A percentile compares a stretch with the other conserved stretches of the same genome.
These are phyloP conservation scores for Ypsolopha scabrella DNA, from an alignment of 2,888 invertebrate genomes.

Conservation along the genomic window DNA sequence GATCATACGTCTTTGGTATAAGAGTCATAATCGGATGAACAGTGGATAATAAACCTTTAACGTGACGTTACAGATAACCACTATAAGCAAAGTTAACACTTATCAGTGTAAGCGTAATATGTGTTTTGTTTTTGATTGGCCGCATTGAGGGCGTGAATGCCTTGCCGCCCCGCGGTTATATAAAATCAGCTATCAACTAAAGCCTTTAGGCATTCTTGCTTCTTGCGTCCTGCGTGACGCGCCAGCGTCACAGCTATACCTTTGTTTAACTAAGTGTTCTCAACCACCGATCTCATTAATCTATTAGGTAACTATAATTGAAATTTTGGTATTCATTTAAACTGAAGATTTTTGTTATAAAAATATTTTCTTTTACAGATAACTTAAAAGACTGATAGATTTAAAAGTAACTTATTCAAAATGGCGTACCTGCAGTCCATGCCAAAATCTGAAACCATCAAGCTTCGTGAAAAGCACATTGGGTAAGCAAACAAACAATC, in stretches of 20 bases:
- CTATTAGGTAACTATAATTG: neutral
- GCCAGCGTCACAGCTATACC: neutral
- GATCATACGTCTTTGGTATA: too few relatives aligned
- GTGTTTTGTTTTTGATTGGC: slow-evolving; percentile 40
- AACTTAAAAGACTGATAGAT: slow-evolving; percentile 5
- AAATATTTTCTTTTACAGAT: neutral
- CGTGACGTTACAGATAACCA: too few relatives aligned
- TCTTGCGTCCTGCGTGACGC: slow-evolving; percentile 8
- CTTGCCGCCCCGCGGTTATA: slow-evolving; percentile 32
- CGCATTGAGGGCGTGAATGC: slow-evolving; percentile 47
- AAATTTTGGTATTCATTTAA: neutral
- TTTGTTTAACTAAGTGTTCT: neutral
- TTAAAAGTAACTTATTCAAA: slow-evolving; percentile 16
- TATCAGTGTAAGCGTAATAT: neutral
- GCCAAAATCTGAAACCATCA: slow-evolving; percentile 84
- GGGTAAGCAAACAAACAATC: slow-evolving; percentile 72
- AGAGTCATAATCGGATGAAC: too few relatives aligned
- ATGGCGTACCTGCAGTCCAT: slow-evolving; percentile 76
- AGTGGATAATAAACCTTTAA: too few relatives aligned
- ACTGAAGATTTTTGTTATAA: neutral
- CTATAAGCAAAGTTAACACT: too few relatives aligned
- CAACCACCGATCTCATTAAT: neutral
- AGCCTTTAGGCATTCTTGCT: slow-evolving; percentile 4
- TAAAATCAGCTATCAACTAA: slow-evolving; percentile 23
- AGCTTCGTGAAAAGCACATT: slow-evolving; percentile 82